Percentiles rank a stretch among this genome's conserved stretches.
Evolutionary conservation across 2,888 invertebrate species (phyloP).

Genomic region (Metalampra italica): DNA sequence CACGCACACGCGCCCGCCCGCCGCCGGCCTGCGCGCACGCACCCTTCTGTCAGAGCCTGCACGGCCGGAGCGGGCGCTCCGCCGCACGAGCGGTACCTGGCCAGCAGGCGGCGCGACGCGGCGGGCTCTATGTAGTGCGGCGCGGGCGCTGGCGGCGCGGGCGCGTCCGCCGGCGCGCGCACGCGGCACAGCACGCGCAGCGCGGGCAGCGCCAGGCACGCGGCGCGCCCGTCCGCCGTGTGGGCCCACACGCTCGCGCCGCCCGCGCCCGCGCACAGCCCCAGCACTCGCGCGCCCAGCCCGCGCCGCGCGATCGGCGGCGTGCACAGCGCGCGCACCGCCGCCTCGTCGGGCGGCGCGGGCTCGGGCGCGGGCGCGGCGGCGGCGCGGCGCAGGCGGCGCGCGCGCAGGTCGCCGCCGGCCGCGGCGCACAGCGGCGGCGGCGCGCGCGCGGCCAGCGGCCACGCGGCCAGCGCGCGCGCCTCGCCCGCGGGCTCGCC

Average conservation of each 20-base stretch:
- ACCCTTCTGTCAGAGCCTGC: too few species aligned
- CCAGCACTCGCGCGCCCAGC: slow-evolving; percentile 17
- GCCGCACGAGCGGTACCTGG: slow-evolving; percentile 24
- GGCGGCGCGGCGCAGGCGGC: slow-evolving; percentile 8
- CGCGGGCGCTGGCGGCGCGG: slow-evolving; percentile 16
- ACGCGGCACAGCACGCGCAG: slow-evolving; percentile 32
- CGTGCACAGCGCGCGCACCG: slow-evolving; percentile 18
- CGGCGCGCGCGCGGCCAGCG: slow-evolving; percentile 18
- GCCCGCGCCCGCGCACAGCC: slow-evolving; percentile 2
- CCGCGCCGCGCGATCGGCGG: slow-evolving; percentile 18
- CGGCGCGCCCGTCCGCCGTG: slow-evolving; percentile 30
- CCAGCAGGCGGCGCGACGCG: slow-evolving; percentile 16
- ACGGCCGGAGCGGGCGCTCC: too few species aligned
- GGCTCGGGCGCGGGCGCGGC: slow-evolving; percentile 17
- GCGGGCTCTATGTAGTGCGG: slow-evolving; percentile 18
- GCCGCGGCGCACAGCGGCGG: slow-evolving; percentile 12
- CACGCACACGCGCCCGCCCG: slow-evolving; percentile 6
- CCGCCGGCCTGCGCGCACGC: slow-evolving; percentile 18
- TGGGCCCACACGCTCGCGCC: slow-evolving; percentile 40
- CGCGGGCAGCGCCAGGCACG: slow-evolving; percentile 39
- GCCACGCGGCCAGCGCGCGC: slow-evolving; percentile 32
- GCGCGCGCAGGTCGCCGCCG: slow-evolving; percentile 21
- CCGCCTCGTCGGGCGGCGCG: slow-evolving; percentile 6
- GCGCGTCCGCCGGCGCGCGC: slow-evolving; percentile 3
- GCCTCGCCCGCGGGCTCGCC: slow-evolving; percentile 24